Evolutionary conservation across 2,888 invertebrate genomes (phyloP), one percentile per base, ranked within the genome.

Genomic region (Nemotelus pantherinus): DNA sequence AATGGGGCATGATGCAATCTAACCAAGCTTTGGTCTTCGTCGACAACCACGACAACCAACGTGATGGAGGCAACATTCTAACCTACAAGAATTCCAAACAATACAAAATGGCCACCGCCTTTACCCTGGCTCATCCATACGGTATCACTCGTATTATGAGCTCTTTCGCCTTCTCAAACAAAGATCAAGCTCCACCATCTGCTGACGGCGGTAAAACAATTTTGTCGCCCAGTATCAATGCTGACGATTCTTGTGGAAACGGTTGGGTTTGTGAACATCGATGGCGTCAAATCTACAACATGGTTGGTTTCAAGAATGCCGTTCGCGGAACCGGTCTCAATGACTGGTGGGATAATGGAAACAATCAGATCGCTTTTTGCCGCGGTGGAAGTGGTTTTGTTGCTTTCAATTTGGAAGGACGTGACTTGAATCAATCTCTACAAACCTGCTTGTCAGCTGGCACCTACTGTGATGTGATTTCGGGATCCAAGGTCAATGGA

Each of bases 41-140:
- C 74, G 96, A 96, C 84, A 97, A 97, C 86, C 97, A 97, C 83
- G 97, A 97, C 85, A 95, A 94, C 83, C 96, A 96, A 85, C 90
- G 97, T 82, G 93, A 93, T 3, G 91, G 92, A 80, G 92, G 92
- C 71, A 92, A 90, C 68, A 88, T 94, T 65, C 87, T 95, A 3
- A 94, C 92, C 2, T 91, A 94, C 86, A 93, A 93, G 83, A 85
- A 87, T 0, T 55, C 93, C 0, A 91, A 88, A 82, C 88, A 88
- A 63, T 95, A 95, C 86, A 95, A 92, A 86, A 92, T 90, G 88
- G 97, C 96, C 0, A 92, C 92, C 2, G 95, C 94, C 0, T 97
- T 96, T 86, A 95, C 94, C 91, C 88, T 98, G 85, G 95, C 96
- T 0, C 93, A 94, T 89, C 92, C 94, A 0, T 95, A 94, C 81